phyloP scores from a whole-genome alignment of 2,113 vertebrate genomes.

The Rhabdomys dilectus region DNA sequence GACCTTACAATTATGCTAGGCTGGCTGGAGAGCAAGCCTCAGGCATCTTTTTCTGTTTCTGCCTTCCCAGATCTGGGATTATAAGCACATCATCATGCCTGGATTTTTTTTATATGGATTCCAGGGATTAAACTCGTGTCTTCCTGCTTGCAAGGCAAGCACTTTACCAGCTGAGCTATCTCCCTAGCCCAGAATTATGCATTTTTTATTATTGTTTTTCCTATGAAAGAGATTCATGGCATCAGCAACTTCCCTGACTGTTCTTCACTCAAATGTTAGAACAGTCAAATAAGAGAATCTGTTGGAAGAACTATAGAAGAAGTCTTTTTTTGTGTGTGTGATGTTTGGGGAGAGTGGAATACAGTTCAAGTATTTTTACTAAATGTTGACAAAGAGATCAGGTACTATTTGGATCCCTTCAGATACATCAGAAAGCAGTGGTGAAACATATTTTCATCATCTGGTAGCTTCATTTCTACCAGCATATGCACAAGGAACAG shows the following conservation, averaged over 20 bases:
- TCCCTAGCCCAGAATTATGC: background rate
- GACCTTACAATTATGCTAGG: background rate
- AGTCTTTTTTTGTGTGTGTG: background rate
- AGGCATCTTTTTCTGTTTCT: background rate
- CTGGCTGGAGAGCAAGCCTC: background rate
- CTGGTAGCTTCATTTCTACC: slow-evolving; percentile 3
- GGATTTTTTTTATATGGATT: background rate
- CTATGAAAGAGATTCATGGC: background rate
- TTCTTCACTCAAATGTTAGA: background rate
- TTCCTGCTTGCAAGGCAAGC: background rate
- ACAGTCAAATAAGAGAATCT: background rate
- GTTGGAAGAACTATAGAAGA: background rate
- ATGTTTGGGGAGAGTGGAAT: background rate
- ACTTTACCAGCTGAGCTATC: background rate
- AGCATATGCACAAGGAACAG: background rate
- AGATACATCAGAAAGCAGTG: background rate
- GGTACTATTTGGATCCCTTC: background rate
- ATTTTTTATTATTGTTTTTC: background rate
- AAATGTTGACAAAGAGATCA: background rate
- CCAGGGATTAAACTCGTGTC: background rate
- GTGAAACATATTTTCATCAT: background rate
- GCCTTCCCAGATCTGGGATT: background rate
- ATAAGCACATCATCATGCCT: background rate
- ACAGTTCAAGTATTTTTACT: slow-evolving; percentile 7
- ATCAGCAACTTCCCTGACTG: slow-evolving; percentile 13